phyloP scores from a whole-genome alignment of 2,888 invertebrate species.

The Oeneis ivallda region DNA sequence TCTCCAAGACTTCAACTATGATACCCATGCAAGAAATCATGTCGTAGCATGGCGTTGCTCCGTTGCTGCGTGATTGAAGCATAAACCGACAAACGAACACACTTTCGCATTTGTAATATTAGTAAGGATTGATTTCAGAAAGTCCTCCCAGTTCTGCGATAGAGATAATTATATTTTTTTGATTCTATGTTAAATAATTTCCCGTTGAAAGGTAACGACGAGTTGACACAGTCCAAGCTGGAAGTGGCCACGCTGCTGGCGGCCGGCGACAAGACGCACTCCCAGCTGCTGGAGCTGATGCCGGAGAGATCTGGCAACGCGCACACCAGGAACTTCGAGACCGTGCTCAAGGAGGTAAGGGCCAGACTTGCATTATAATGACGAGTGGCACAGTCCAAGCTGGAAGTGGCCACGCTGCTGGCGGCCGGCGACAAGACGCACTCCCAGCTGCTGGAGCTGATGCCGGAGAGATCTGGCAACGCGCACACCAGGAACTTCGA shows the following conservation, averaged over 20 bases:
- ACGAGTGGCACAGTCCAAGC: slow-evolving; percentile 85
- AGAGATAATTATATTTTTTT: too few relatives aligned
- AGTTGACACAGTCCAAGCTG: slow-evolving; percentile 86
- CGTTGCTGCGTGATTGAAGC: too few relatives aligned
- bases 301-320: slow-evolving; percentile 97
- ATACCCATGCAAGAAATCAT: too few relatives aligned
- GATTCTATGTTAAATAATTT: too few relatives aligned
- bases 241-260: slow-evolving; percentile 97
- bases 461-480: slow-evolving; percentile 98
- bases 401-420: slow-evolving; percentile 96
- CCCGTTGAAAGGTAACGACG: slow-evolving; percentile 77
- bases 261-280: slow-evolving; percentile 97
- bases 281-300: slow-evolving; percentile 96
- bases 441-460: slow-evolving; percentile 95
- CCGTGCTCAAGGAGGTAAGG: slow-evolving; percentile 87
- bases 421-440: slow-evolving; percentile 98
- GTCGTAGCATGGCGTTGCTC: too few relatives aligned
- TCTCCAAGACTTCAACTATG: too few relatives aligned
- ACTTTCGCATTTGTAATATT: too few relatives aligned
- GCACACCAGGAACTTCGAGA: slow-evolving; percentile 93
- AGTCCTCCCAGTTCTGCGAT: too few relatives aligned
- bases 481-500: slow-evolving; percentile 95
- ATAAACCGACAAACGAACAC: too few relatives aligned
- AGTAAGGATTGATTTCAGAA: too few relatives aligned
- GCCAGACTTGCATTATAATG: slow-evolving; percentile 58